Evolutionary conservation across 2,113 vertebrate genomes (phyloP), one percentile per base, ranked within the genome.

Genomic region (Hucho hucho): DNA sequence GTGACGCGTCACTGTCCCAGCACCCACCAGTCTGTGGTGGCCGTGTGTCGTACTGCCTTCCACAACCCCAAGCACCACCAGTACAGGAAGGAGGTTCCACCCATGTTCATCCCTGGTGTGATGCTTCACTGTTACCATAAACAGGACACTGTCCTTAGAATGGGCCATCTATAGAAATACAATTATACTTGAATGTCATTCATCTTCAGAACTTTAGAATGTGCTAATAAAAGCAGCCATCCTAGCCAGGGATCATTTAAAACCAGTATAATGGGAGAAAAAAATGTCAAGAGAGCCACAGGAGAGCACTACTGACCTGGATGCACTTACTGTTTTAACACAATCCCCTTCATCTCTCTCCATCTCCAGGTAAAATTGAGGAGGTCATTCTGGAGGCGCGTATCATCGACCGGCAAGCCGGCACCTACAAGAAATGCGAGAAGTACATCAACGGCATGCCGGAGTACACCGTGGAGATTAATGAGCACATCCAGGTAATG

Each of bases 91-190:
- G 94, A 94, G 70, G 93, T 96, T 13, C 93, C 97, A 2, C 95
- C 97, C 69, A 98, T 99, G 96, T 98, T 94, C 85, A 99, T 99
- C 77, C 98, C 98, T 88, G 98, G 98, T 98, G 16, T n/a, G 58
- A 22, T 13, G n/a, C 58, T 7, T 43, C n/a, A 24, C n/a, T 18
- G 4, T 53, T 53, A 53, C 3, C 12, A 53, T 53, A 5, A 53
- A 18, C 49, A 53, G 4, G 47, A 53, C 47, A 53, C 16, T 53
- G 14, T 18, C 47, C 47, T 53, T 14, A 53, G 49, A 53, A 53
- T 53, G 16, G 49, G 1, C 16, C 14, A 53, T 14, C 4, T 53
- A 18, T 53, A 14, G 4, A 53, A 53, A 53, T 53, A 53, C 49
- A 53, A 18, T 53, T 16, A 16, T 53, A 53, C 3, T 53, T 18